phyloP scores from a whole-genome alignment of 2,797 vertebrate species.

The Pantherophis alleghaniensis region DNA sequence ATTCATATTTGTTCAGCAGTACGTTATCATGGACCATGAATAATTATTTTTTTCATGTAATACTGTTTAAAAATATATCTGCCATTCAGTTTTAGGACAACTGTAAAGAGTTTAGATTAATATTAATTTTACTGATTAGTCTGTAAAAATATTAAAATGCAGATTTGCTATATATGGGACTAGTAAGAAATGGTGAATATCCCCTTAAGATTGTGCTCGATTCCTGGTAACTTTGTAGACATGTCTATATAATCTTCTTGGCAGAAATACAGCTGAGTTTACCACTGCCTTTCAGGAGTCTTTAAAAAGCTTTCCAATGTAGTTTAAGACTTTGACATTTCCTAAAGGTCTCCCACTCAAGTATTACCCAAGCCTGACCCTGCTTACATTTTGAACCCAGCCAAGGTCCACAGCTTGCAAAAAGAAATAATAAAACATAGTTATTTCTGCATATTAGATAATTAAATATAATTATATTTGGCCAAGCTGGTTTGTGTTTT shows the following conservation, averaged over 20 bases:
- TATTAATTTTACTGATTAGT: constrained; percentile 73
- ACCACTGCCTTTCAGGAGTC: neutral
- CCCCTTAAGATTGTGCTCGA: neutral
- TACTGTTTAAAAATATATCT: constrained; percentile 69
- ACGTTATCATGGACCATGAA: constrained; percentile 68
- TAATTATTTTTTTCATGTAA: constrained; percentile 72
- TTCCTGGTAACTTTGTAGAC: neutral
- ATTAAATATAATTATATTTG: constrained; percentile 66
- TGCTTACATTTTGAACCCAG: neutral
- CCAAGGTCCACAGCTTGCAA: neutral
- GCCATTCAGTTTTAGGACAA: constrained; percentile 75
- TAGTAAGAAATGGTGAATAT: constrained; percentile 64
- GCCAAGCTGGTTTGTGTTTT: constrained; percentile 72
- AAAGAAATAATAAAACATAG: constrained; percentile 56
- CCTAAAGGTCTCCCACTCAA: neutral
- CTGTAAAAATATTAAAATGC: constrained; percentile 71
- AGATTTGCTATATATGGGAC: constrained; percentile 73
- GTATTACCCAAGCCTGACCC: neutral
- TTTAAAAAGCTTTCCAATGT: neutral
- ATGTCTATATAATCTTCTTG: neutral
- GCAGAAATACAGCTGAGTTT: neutral
- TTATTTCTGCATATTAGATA: constrained; percentile 65
- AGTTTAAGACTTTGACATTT: neutral
- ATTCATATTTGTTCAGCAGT: constrained; percentile 67
- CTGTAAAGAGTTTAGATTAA: constrained; percentile 74